These are phyloP conservation scores for Andrena praecox DNA, from an alignment of 2,888 invertebrate genomes.

Conservation along the genomic window DNA sequence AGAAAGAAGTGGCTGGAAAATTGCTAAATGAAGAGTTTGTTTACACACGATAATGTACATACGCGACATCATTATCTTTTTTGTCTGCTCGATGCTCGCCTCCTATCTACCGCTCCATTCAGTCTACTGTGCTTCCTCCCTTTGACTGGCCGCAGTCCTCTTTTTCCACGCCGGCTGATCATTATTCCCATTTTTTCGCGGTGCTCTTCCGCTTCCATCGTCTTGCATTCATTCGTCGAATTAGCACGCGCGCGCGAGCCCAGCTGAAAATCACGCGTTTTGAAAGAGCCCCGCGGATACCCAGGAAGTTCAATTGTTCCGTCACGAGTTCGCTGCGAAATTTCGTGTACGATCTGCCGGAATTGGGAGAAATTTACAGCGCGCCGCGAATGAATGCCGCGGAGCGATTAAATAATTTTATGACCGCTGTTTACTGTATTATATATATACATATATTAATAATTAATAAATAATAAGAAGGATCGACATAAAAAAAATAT, in stretches of 20 bases:
- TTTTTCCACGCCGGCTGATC: constrained; percentile 5
- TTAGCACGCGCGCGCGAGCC: constrained; percentile 11
- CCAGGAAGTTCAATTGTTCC: too few relatives aligned
- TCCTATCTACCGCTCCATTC: constrained; percentile 41
- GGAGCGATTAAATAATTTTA: too few relatives aligned
- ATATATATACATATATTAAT: too few relatives aligned
- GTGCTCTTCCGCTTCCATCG: constrained; percentile 16
- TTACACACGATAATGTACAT: constrained; percentile 58
- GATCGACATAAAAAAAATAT: too few relatives aligned
- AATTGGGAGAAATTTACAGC: too few relatives aligned
- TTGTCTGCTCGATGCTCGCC: constrained; percentile 37
- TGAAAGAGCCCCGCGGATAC: too few relatives aligned
- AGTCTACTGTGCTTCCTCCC: not conserved
- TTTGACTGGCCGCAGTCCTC: not conserved
- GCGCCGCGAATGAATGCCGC: too few relatives aligned
- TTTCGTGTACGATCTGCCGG: too few relatives aligned
- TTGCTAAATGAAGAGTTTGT: constrained; percentile 65
- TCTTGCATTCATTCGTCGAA: constrained; percentile 19
- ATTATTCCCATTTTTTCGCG: constrained; percentile 25
- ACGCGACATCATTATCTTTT: constrained; percentile 64
- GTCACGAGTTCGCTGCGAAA: too few relatives aligned
- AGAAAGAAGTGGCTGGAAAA: not conserved
- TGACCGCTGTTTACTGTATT: too few relatives aligned
- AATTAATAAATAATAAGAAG: too few relatives aligned
- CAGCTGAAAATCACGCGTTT: constrained; percentile 10